Percentiles rank a stretch among this genome's conserved stretches.
Evolutionary conservation across 2,888 invertebrate species (phyloP).

Genomic region (Mactromeris polynyma): DNA sequence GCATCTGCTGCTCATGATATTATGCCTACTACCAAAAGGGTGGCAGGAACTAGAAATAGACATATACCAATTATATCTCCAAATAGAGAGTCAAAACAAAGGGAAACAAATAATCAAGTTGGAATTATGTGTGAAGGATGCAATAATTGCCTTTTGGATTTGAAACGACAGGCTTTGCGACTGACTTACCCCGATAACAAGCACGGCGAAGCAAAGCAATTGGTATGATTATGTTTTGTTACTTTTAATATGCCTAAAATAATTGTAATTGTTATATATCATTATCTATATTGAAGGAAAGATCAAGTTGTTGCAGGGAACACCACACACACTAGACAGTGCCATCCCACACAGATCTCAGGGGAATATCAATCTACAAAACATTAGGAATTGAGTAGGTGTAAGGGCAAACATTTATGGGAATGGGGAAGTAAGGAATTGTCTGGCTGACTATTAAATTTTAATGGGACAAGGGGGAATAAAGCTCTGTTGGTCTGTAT

Average conservation of each 20-base stretch:
- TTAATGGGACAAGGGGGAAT: no score
- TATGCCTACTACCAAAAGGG: slow-evolving; percentile 49
- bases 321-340: no score
- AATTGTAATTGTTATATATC: no score
- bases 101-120: slow-evolving; percentile 64
- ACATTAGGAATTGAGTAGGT: no score
- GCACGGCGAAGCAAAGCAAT: slow-evolving; percentile 36
- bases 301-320: no score
- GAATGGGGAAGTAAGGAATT: no score
- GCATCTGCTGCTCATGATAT: slow-evolving; percentile 56
- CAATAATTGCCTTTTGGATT: slow-evolving; percentile 81
- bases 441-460: no score
- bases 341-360: no score
- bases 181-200: slow-evolving; percentile 78
- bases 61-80: slow-evolving; percentile 54
- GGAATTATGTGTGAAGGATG: slow-evolving; percentile 83
- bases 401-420: no score
- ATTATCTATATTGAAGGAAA: no score
- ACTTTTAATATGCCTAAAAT: neutral
- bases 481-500: no score
- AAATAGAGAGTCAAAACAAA: slow-evolving; percentile 54
- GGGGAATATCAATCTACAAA: no score
- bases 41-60: slow-evolving; percentile 51
- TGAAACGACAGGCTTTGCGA: slow-evolving; percentile 81
- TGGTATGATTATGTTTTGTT: slow-evolving; percentile 8